Base-by-base conservation (phyloP, 2,797 vertebrate genomes). In the Lerista edwardsae region DNA sequence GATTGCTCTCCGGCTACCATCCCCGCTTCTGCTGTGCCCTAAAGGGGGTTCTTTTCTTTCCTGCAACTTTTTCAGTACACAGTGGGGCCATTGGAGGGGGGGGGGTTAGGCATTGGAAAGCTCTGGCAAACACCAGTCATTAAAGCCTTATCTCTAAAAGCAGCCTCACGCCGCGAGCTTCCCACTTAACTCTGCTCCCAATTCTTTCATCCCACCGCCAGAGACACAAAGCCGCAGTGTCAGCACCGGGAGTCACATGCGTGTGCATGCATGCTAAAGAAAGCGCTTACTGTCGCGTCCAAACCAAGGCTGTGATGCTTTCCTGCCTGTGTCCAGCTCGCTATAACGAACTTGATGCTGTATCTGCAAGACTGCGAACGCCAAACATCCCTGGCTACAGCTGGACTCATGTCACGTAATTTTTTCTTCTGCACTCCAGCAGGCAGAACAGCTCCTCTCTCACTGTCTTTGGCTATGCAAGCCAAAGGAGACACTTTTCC, bases 141-240 rank as follows among this genome's bases (percentile, higher is more conserved):
- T 81, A 36, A 47, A 71, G 55, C 39, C 51, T 71, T 39, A 71
- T 39, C 73, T 71, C 31, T 12, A 31, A 62, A n/a, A 76, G 27
- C 73, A 81, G 65, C 51, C 39, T 86, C 51, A 62, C 21, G 31
- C 31, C 31, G 25, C n/a, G 51, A 81, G 39, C 41, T 21, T 69
- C 74, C n/a, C 69, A 69, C 82, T 31, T 86, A 51, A 61, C 62
- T 61, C 67, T 4, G 21, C 67, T 77, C 44, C 27, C 51, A 85
- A 36, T 9, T 29, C 36, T 61, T 85, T 80, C 78, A 61, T 75
- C 64, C 15, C 29, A 73, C 39, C 9, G 34, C 11, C 51, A 69
- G 69, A 84, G 41, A 51, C 69, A 23, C 41, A 73, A 79, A 75
- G 12, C 47, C 80, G 84, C 61, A 67, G 14, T 34, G n/a, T 68